Evolutionary conservation across 2,113 vertebrate species (phyloP), one percentile per base, ranked within the genome.

Genomic region (Chionomys nivalis): DNA sequence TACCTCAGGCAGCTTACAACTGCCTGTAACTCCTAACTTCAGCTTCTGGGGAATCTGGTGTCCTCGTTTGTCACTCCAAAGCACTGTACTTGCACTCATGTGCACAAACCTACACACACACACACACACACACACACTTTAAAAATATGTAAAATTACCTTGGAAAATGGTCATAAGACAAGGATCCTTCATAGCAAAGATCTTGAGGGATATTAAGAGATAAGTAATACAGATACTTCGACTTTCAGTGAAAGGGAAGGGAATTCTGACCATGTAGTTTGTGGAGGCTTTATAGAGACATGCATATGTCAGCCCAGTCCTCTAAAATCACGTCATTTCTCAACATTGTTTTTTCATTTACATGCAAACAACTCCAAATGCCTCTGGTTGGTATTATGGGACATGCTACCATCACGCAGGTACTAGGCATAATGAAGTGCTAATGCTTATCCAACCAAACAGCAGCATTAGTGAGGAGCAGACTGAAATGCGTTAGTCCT

Each of bases 381-480:
- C 47, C 58, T 92, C 58, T 95, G 52, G n/a, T 81, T 91, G 42
- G 79, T 92, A 10, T 63, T 78, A 42, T 39, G 89, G 81, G 70
- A 90, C 49, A 70, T 85, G 12, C 89, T 82, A 92, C 94, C 90
- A 81, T 88, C 79, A 94, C 44, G 39, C 91, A 87, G 28, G 19
- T 33, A 26, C 28, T 82, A 85, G 75, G 66, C 58, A 90, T 92
- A 94, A 70, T 79, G 70, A 94, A 76, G 36, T 63, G 28, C 88
- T 92, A 90, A 86, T 95, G 42, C 42, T 66, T 36, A 81, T 95
- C 92, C 70, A 89, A 55, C 89, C 82, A 94, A 90, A 91, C 70
- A 90, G 61, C 61, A 86, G n/a, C 26, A 95, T 88, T 58, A 96
- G 87, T 77, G 14, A 39, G 44, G 88, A 89, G 85, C 66, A 93